A percentile compares a stretch with the other conserved stretches of the same genome.
Evolutionary conservation across 2,113 vertebrate genomes (phyloP).

Genomic region (Elephas maximus): DNA sequence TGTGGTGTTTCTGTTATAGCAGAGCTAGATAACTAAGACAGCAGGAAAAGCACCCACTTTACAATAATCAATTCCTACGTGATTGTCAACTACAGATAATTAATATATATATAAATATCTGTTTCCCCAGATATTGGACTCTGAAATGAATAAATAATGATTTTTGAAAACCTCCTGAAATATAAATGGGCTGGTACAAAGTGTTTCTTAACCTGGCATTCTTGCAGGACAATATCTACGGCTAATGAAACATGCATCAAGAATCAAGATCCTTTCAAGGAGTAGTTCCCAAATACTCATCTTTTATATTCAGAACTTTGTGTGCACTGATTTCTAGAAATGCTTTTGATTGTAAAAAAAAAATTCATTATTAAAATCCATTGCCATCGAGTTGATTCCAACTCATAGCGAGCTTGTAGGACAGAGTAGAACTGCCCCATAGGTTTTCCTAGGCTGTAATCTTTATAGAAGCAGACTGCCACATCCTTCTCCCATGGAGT

Average conservation of each 20-base stretch:
- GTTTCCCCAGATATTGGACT: neutral
- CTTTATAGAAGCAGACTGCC: no score
- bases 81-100: neutral
- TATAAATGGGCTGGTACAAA: neutral
- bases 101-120: neutral
- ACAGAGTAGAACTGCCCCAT: no score
- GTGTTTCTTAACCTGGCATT: neutral
- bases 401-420: no score
- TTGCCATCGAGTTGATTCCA: no score
- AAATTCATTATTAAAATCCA: neutral
- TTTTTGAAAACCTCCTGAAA: constrained; percentile 5
- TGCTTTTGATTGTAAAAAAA: neutral
- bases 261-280: neutral
- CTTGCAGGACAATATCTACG: neutral
- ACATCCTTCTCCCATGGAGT: no score
- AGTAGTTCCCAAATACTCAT: neutral
- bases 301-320: neutral
- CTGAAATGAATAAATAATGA: constrained; percentile 19
- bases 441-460: no score
- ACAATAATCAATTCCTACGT: neutral
- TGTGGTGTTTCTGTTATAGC: no score
- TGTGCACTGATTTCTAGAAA: neutral
- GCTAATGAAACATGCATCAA: neutral
- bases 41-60: neutral
- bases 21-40: no score